Base-by-base conservation (phyloP, 2,888 invertebrate genomes). In the Amiota mariae region DNA sequence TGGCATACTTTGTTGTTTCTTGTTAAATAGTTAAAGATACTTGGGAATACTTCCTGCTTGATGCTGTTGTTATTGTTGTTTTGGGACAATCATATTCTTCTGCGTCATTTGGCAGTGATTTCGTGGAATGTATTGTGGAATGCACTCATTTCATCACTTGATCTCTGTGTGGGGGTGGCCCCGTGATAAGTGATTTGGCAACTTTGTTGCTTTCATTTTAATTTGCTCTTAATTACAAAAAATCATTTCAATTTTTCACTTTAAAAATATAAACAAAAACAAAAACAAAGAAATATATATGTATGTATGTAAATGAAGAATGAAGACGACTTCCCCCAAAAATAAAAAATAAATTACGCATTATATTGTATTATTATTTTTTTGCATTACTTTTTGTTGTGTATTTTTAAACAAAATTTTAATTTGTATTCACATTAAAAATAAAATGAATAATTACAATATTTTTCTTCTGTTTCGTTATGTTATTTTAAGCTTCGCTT, bases 181-280 rank as follows among this genome's bases (percentile, higher is more conserved):
- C 1, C 20, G 59, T 59, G 59, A 68, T 54, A 68, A 51, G 36
- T 36, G 67, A 51, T 68, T 68, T 68, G 67, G 67, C 67, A 68
- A 24, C 54, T 20, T 68, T 51, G 51, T 20, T 12, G 54, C 51
- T 68, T 68, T 20, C 54, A 36, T 51, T 68, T 11, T 24, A 68
- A 68, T 51, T n/a, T 15, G 24, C 13, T 54, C 46, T 66, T 68
- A 20, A n/a, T 36, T 36, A 6, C 6, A 36, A 36, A 36, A 36
- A 2, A 36, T 36, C 6, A 36, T 36, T 36, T 36, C 2, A 36
- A 36, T 36, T 36, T 36, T 36, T 36, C 3, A 36, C 3, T 36
- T 36, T 13, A 8, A 68, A 54, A 51, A 68, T 8, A 54, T 8
- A 54, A n/a, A 54, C 6, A 54, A 54, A 54, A 8, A 54, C 12